Conservation (phyloP, 2,113 vertebrate species). For the Chloroceryle aenea region DNA sequence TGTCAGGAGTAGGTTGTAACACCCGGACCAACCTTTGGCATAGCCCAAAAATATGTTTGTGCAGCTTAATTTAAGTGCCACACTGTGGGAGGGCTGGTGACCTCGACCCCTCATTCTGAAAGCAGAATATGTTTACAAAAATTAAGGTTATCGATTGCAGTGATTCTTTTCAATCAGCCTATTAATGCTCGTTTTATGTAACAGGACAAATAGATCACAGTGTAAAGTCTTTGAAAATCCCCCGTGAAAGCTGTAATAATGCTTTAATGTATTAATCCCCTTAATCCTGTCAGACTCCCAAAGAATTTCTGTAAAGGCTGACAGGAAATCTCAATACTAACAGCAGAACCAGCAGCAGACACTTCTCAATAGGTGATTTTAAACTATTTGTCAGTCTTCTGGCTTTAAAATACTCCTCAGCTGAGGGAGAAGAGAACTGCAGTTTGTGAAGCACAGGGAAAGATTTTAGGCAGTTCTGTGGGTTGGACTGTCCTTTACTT, state of each 20-base stretch:
- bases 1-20: background rate
- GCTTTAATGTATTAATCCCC: slow-evolving; percentile 81
- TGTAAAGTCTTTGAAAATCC: slow-evolving; percentile 81
- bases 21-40: background rate
- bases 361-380: background rate
- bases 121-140: slow-evolving; percentile 67
- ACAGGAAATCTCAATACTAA: slow-evolving; percentile 56
- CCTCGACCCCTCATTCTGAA: slow-evolving; percentile 1
- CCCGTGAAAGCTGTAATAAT: slow-evolving; percentile 76
- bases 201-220: slow-evolving; percentile 80
- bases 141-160: slow-evolving; percentile 74
- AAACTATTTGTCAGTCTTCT: background rate
- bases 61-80: background rate
- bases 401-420: background rate
- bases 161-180: slow-evolving; percentile 58
- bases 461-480: background rate
- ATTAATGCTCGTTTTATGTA: slow-evolving; percentile 76
- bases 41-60: slow-evolving; percentile 5
- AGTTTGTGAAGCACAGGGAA: background rate
- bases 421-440: background rate
- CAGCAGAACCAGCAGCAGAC: background rate
- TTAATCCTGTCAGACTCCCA: slow-evolving; percentile 80
- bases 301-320: slow-evolving; percentile 72
- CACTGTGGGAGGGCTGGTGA: background rate
- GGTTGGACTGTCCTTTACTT: background rate